A percentile compares a stretch with the other conserved stretches of the same genome.
Evolutionary conservation across 92 coral and sea anemone species (phyloP).

Genomic region (Siderastrea radians): DNA sequence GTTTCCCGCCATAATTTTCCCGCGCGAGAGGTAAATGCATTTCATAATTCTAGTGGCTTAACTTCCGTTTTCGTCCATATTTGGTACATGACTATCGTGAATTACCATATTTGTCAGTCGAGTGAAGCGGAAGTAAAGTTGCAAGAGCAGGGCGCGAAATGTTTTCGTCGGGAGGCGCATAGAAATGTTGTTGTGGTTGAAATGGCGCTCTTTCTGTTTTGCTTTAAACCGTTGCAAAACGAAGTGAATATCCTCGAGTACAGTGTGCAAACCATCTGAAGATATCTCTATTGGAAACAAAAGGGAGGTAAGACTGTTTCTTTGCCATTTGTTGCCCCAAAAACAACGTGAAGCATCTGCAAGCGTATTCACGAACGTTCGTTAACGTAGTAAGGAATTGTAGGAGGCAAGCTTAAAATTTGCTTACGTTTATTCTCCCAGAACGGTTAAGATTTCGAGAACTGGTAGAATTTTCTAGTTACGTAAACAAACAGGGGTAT

Average conservation of each 20-base stretch:
- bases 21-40: constrained; percentile 19
- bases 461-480: background rate
- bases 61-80: constrained; percentile 39
- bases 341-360: background rate
- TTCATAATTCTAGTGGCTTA: background rate
- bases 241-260: background rate
- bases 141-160: constrained; percentile 33
- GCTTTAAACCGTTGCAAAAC: background rate
- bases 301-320: background rate
- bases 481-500: background rate
- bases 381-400: too few relatives aligned
- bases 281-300: background rate
- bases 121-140: constrained; percentile 14
- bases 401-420: background rate
- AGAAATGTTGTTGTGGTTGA: background rate
- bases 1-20: constrained; percentile 41
- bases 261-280: background rate
- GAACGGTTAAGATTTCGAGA: background rate
- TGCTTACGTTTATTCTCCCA: background rate
- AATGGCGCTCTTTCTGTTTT: constrained; percentile 29
- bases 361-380: background rate
- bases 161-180: background rate
- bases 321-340: background rate
- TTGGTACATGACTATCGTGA: background rate
- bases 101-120: constrained; percentile 20